Conservation (phyloP, 2,113 vertebrate species). For the Hippocampus guttulatus region DNA sequence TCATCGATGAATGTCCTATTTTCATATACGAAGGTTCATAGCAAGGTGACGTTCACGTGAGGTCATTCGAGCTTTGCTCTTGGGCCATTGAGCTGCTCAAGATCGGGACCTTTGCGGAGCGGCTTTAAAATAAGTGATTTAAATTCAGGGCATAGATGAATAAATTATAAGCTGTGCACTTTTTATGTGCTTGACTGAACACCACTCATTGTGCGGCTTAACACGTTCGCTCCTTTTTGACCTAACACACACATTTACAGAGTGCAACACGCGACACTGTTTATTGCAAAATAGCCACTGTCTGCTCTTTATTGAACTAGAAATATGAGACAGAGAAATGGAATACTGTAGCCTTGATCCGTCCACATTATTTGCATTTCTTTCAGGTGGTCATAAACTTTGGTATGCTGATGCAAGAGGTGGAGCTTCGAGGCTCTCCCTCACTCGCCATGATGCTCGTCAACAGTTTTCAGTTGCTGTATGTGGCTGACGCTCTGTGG, state of each 20-base stretch:
- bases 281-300: too few relatives aligned
- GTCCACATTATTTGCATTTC: background rate
- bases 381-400: constrained; percentile 81
- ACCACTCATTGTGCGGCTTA: background rate
- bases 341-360: background rate
- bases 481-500: constrained; percentile 83
- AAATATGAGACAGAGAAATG: background rate
- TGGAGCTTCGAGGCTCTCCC: constrained; percentile 75
- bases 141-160: background rate
- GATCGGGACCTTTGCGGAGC: background rate
- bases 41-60: background rate
- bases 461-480: constrained; percentile 83
- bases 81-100: background rate
- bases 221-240: background rate
- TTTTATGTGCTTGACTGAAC: background rate
- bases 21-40: background rate
- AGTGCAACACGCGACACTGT: too few relatives aligned
- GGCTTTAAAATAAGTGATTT: constrained; percentile 1
- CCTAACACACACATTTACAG: background rate
- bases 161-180: background rate
- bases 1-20: background rate
- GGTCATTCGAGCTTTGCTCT: background rate
- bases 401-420: constrained; percentile 82
- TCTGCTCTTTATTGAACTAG: too few relatives aligned
- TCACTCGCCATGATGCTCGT: constrained; percentile 85